Evolutionary conservation across 2,888 invertebrate species (phyloP), one percentile per base, ranked within the genome.

Genomic region (Parnassius apollo): DNA sequence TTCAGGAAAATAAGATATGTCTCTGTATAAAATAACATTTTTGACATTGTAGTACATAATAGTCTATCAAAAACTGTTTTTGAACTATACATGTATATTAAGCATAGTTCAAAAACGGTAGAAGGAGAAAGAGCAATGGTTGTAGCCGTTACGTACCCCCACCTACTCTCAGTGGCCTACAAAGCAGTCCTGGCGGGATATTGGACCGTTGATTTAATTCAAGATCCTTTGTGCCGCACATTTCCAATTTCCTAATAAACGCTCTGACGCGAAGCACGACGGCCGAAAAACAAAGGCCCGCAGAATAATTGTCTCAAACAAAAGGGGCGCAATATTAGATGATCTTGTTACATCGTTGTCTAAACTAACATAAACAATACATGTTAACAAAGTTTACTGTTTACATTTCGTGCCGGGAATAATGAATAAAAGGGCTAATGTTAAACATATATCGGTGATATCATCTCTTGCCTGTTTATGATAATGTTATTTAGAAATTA

Each of bases 151-250:
- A 42, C 42, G 48, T 54, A 22, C 49, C 48, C 53, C 53, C 22
- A 49, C 48, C 48, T 25, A 74, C 73, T 75, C 71, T 62, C 65
- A 63, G 68, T 70, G 68, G 71, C 71, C 75, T 74, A 80, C 80
- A 78, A 78, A 81, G 81, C 81, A 71, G 76, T 80, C 78, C 80
- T 74, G 73, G 69, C 73, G 81, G 78, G 82, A 84, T 85, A 87
- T 85, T 81, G 80, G 79, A 77, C 74, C 77, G 78, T 82, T 83
- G 86, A 86, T 88, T 88, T 85, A 87, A 88, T 87, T 86, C 84
- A 83, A 82, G 83, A 72, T 81, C 86, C 84, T 87, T 87, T 88
- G 83, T 85, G 82, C 77, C 80, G 80, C 80, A 79, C 82, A 83
- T 80, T 83, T 84, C 80, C 83, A 83, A 86, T 83, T 82, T 82